Conservation (phyloP, 2,113 vertebrate species). For the Gobiocypris rarus region DNA sequence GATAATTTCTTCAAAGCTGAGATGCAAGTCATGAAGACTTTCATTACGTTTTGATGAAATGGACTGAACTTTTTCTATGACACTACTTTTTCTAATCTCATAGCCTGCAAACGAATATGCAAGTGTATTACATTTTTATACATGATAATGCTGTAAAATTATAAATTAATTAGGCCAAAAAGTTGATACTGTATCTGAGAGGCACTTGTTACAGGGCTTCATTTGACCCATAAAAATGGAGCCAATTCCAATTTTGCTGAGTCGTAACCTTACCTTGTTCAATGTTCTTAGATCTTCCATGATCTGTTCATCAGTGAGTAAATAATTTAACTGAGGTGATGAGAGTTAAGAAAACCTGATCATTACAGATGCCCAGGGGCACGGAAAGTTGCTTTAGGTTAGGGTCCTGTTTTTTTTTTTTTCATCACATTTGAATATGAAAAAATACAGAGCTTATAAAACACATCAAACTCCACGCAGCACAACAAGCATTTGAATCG, state of each 20-base stretch:
- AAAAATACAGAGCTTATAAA: no score
- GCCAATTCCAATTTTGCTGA: neutral
- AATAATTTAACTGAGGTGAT: constrained; percentile 95
- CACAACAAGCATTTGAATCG: no score
- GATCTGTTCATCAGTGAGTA: constrained; percentile 97
- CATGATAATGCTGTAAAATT: neutral
- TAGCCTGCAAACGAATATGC: neutral
- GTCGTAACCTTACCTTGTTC: constrained; percentile 86
- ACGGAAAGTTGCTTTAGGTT: no score
- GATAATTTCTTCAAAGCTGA: neutral
- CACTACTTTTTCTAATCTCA: neutral
- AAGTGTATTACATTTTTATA: neutral
- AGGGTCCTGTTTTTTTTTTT: no score
- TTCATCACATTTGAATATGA: no score
- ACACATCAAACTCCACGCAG: no score
- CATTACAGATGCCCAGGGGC: no score
- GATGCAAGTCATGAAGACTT: neutral
- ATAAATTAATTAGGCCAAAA: neutral
- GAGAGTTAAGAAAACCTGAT: constrained; percentile 81
- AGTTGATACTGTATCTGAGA: neutral
- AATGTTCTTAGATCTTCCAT: constrained; percentile 96
- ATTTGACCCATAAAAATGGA: neutral
- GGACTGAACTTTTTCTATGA: neutral
- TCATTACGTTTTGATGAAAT: constrained; percentile 5
- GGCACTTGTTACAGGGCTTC: neutral